Conservation (phyloP, 2,113 vertebrate species). For the Alethe castanea region DNA sequence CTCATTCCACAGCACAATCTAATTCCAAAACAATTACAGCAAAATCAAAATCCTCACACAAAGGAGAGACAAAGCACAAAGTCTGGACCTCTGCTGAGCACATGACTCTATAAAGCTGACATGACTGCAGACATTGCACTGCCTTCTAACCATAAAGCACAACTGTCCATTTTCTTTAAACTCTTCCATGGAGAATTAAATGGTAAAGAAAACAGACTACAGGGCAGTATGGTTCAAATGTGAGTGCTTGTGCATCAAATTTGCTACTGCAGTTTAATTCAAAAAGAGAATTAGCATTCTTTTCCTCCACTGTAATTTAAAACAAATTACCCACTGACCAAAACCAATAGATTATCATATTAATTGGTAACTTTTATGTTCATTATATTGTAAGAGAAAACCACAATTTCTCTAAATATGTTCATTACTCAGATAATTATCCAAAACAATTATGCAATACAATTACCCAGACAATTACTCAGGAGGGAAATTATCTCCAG, state of each 20-base stretch:
- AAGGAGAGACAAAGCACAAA: not conserved
- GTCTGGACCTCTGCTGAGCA: slow-evolving; percentile 18
- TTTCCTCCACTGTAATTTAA: slow-evolving; percentile 21
- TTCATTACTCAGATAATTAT: slow-evolving; percentile 40
- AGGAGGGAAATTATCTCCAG: slow-evolving; percentile 23
- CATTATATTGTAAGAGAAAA: slow-evolving; percentile 22
- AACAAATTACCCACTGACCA: slow-evolving; percentile 33
- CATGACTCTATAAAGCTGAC: not conserved
- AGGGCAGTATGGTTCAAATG: not conserved
- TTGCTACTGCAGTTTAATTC: not conserved
- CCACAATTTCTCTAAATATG: slow-evolving; percentile 16
- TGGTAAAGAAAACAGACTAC: not conserved
- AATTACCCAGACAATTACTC: slow-evolving; percentile 32
- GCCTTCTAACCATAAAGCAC: not conserved
- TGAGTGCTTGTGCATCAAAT: not conserved
- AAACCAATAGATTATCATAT: slow-evolving; percentile 47
- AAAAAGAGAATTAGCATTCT: not conserved
- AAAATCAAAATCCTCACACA: slow-evolving; percentile 38
- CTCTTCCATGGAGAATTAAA: not conserved
- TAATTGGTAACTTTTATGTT: slow-evolving; percentile 30
- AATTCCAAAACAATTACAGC: slow-evolving; percentile 58
- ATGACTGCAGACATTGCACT: not conserved
- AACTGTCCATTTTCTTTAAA: not conserved
- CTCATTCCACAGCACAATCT: slow-evolving; percentile 45
- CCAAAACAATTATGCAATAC: slow-evolving; percentile 18